Percentiles rank a stretch among this genome's conserved stretches.
These are phyloP conservation scores for Nebria salina DNA, from an alignment of 2,888 invertebrate species.

Conservation along the genomic window DNA sequence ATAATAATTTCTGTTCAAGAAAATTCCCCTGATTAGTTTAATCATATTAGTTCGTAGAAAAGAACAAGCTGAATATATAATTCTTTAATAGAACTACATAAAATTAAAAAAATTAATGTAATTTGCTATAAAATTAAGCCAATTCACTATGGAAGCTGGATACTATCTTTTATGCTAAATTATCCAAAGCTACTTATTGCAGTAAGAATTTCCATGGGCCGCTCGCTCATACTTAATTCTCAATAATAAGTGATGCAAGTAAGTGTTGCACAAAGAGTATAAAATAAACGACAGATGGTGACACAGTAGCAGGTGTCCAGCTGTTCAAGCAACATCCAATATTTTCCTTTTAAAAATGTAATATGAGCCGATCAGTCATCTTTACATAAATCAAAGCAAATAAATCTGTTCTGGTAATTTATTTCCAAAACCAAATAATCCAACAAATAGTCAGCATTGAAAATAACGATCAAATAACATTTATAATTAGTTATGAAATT, in stretches of 20 bases:
- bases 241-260: slow-evolving; percentile 7
- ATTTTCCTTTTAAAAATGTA: slow-evolving; percentile 20
- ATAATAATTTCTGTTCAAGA: no score
- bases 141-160: no score
- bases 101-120: no score
- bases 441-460: slow-evolving; percentile 14
- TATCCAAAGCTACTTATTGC: no score
- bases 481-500: background rate
- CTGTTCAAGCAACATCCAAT: slow-evolving; percentile 22
- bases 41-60: no score
- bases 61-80: no score
- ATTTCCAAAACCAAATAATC: slow-evolving; percentile 35
- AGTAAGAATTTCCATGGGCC: no score
- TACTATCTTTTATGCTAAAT: no score
- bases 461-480: slow-evolving; percentile 7
- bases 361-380: slow-evolving; percentile 31
- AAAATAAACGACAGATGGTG: slow-evolving; percentile 18
- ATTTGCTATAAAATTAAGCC: no score
- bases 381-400: slow-evolving; percentile 37
- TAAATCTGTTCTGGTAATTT: slow-evolving; percentile 38
- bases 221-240: no score
- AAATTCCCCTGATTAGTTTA: no score
- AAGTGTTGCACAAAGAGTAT: background rate
- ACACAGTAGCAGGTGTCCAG: slow-evolving; percentile 26
- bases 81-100: no score